Conservation (phyloP, 2,888 invertebrate genomes). For the Andricus curvator region DNA sequence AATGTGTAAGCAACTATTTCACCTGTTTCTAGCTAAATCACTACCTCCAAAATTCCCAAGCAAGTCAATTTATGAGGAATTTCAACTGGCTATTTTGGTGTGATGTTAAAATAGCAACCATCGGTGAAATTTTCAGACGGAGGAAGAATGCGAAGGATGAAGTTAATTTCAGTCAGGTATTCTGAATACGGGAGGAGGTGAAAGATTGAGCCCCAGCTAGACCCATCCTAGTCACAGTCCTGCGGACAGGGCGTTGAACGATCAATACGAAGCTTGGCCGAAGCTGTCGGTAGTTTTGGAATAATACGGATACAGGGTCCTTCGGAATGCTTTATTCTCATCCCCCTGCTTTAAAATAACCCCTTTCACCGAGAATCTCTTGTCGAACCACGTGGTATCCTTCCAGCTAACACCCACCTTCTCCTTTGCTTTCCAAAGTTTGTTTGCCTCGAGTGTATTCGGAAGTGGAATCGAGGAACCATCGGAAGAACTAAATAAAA, state of each 20-base stretch:
- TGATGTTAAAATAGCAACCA: slow-evolving; percentile 22
- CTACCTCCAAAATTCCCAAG: not conserved
- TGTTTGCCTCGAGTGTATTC: slow-evolving; percentile 46
- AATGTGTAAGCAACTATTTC: not conserved
- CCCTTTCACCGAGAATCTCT: slow-evolving; percentile 42
- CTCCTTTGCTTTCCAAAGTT: slow-evolving; percentile 54
- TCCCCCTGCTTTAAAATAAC: slow-evolving; percentile 32
- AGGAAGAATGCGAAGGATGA: slow-evolving; percentile 22
- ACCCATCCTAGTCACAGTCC: slow-evolving; percentile 43
- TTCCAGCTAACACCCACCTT: slow-evolving; percentile 45
- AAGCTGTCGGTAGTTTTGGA: slow-evolving; percentile 56
- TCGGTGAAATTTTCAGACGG: slow-evolving; percentile 5
- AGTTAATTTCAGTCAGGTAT: slow-evolving; percentile 24
- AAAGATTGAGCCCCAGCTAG: slow-evolving; percentile 52
- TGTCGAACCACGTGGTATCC: slow-evolving; percentile 56
- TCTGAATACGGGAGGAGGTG: slow-evolving; percentile 23
- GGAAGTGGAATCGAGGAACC: slow-evolving; percentile 31
- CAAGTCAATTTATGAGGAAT: not conserved
- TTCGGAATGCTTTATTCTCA: slow-evolving; percentile 43
- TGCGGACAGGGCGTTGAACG: slow-evolving; percentile 44
- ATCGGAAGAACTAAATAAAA: slow-evolving; percentile 40
- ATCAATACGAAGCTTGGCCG: slow-evolving; percentile 63
- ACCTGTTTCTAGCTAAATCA: not conserved
- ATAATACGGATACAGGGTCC: slow-evolving; percentile 62
- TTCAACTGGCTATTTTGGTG: not conserved